Conservation (phyloP, 92 coral and sea anemone genomes). For the Palythoa caribaeorum region DNA sequence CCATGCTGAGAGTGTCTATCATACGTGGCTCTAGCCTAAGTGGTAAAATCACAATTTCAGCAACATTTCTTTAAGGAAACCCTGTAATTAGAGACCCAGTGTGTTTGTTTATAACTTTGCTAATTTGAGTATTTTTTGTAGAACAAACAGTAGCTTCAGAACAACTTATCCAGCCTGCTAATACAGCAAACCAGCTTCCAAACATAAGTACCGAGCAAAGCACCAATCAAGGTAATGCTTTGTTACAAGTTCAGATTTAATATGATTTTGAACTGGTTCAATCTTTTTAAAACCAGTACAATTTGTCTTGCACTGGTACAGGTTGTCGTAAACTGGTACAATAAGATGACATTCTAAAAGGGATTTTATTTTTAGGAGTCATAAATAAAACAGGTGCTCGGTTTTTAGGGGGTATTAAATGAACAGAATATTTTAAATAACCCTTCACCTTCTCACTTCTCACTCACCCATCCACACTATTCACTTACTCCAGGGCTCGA, state of each 20-base stretch:
- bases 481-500: no score
- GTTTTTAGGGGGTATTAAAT: no score
- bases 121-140: not conserved
- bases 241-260: not conserved
- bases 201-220: conserved; percentile 5
- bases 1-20: not conserved
- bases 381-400: no score
- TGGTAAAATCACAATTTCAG: conserved; percentile 1
- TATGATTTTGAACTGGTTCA: not conserved
- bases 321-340: no score
- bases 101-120: no score
- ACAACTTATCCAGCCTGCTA: conserved; percentile 16
- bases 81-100: not conserved
- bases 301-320: no score
- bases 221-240: conserved; percentile 6
- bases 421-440: no score
- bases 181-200: conserved; percentile 3
- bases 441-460: no score
- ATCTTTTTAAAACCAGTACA: no score
- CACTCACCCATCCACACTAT: no score
- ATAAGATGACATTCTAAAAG: no score
- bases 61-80: not conserved
- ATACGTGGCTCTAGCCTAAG: not conserved
- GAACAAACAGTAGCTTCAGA: not conserved
- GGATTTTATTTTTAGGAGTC: no score